Evolutionary conservation across 1,140 invertebrate genomes (phyloP), one percentile per base, ranked within the genome.

Genomic region (Nasonia giraulti): DNA sequence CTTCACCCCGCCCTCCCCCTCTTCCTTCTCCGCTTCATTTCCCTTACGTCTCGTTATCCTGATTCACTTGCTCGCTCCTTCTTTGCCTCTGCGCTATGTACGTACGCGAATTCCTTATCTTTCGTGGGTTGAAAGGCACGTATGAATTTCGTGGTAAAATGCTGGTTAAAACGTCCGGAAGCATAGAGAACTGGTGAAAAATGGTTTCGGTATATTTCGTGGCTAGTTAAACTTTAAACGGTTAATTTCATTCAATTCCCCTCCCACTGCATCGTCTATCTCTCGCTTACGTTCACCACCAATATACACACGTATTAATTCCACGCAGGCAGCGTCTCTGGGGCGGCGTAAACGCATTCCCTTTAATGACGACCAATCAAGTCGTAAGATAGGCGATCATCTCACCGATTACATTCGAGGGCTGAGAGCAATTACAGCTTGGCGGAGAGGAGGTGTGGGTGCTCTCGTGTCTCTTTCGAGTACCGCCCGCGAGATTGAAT

Each of bases 331-430:
- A 80, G 75, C 37, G 69, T 92, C 91, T 90, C 91, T 69, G 66
- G 91, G 90, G 91, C 89, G 88, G 82, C 87, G 87, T 92, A 89
- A 92, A 93, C 88, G 91, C 91, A 91, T 92, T 93, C 90, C 88
- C 89, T 91, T 91, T 92, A 93, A 93, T 91, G 90, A 92, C 90
- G 84, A 86, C 90, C 91, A 92, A 93, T 93, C 91, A 89, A 90
- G 91, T 87, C 88, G 88, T 90, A 89, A 92, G 90, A 92, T 92
- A 90, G 87, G 89, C 91, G 91, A 93, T 93, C 90, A 91, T 92
- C 91, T 91, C 86, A 14, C 47, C 89, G 91, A 92, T 93, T 92
- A 92, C 88, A 88, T 85, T 84, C 87, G 81, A 90, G 87, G 86
- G 88, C 85, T 86, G 80, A 86, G 88, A 86, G 86, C 88, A 89